A percentile compares a stretch with the other conserved stretches of the same genome.
Evolutionary conservation across 2,797 vertebrate genomes (phyloP).

Genomic region (Lophotriccus pileatus): DNA sequence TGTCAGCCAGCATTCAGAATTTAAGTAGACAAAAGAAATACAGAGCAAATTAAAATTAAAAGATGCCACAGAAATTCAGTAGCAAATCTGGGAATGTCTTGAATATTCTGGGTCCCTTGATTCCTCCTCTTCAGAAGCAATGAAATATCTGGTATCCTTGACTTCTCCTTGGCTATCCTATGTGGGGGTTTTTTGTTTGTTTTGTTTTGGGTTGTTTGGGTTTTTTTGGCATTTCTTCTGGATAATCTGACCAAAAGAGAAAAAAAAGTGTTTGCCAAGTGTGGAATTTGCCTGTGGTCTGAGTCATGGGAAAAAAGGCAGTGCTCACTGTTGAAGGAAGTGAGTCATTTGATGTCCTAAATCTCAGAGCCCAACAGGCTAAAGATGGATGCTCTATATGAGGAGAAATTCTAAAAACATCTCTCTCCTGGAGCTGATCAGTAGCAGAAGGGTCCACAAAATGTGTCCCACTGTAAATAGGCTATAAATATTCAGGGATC

Average conservation of each 20-base stretch:
- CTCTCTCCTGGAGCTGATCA: not conserved
- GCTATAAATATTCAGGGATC: not conserved
- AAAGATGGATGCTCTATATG: not conserved
- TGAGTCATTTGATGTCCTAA: not conserved
- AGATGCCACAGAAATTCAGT: not conserved
- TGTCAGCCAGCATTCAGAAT: not conserved
- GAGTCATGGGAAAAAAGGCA: not conserved
- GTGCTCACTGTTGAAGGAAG: fast-evolving
- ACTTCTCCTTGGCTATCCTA: not conserved
- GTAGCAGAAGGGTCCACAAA: not conserved
- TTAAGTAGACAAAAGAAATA: not conserved
- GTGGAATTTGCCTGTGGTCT: not conserved
- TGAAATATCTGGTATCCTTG: not conserved
- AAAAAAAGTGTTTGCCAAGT: not conserved
- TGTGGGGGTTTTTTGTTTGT: not conserved
- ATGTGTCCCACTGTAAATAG: not conserved
- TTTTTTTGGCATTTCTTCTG: not conserved
- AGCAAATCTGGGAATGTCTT: not conserved
- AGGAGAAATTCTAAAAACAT: not conserved
- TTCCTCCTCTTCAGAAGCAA: not conserved
- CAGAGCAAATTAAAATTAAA: not conserved
- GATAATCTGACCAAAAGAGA: not conserved
- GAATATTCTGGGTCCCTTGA: not conserved
- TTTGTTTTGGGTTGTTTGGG: not conserved
- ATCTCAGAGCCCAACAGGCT: not conserved